These are phyloP conservation scores for Brachypterus glaber DNA, from an alignment of 2,888 invertebrate genomes.

Conservation along the genomic window DNA sequence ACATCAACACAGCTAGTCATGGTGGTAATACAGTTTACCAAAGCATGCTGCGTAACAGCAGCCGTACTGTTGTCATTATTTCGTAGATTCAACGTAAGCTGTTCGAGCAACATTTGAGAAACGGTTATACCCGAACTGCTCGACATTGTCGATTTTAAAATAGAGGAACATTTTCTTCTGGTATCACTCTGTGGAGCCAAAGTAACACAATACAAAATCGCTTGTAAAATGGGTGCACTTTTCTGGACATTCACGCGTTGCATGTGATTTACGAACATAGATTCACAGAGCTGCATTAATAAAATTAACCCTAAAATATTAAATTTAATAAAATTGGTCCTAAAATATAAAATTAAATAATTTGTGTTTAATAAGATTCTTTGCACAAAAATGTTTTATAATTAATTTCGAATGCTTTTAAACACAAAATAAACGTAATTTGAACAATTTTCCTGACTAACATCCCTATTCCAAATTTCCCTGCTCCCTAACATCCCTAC, in stretches of 20 bases:
- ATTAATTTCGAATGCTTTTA: too few relatives aligned
- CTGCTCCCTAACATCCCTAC: too few relatives aligned
- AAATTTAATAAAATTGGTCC: too few relatives aligned
- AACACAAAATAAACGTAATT: too few relatives aligned
- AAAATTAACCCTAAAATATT: conserved; percentile 49
- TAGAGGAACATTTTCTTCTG: conserved; percentile 51
- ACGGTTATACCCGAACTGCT: conserved; percentile 49
- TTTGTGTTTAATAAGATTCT: too few relatives aligned
- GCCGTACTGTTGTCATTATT: conserved; percentile 37
- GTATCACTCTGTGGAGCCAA: conserved; percentile 50
- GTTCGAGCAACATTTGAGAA: conserved; percentile 54
- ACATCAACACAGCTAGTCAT: too few relatives aligned
- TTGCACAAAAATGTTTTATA: too few relatives aligned
- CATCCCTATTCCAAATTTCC: too few relatives aligned
- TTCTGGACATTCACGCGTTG: conserved; percentile 54
- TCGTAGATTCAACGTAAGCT: conserved; percentile 55
- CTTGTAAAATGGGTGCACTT: conserved; percentile 57
- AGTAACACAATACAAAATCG: conserved; percentile 59
- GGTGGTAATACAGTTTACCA: conserved; percentile 38
- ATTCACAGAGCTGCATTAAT: conserved; percentile 65
- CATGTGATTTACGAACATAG: conserved; percentile 59
- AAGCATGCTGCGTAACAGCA: conserved; percentile 41
- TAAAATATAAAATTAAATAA: too few relatives aligned
- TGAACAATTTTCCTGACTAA: too few relatives aligned
- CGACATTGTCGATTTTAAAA: conserved; percentile 52